phyloP scores from a whole-genome alignment of 2,888 invertebrate species.

The Agapostemon virescens region DNA sequence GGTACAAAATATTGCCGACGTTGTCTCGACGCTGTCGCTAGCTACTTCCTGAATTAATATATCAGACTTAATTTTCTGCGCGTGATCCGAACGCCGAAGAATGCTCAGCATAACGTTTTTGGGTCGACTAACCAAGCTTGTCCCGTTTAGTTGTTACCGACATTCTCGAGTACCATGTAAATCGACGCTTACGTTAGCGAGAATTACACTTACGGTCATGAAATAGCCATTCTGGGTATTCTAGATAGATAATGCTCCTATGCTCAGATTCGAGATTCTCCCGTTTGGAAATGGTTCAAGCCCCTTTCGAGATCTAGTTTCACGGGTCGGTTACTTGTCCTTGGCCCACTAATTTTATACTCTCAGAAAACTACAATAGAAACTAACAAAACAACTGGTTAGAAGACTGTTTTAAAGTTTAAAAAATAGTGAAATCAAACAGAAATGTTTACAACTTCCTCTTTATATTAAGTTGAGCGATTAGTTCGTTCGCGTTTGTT shows the following conservation, averaged over 20 bases:
- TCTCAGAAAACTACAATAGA: constrained; percentile 34
- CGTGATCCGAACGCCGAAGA: constrained; percentile 53
- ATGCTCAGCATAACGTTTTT: constrained; percentile 55
- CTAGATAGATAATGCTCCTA: constrained; percentile 12
- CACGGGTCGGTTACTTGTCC: constrained; percentile 53
- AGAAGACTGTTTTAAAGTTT: constrained; percentile 42
- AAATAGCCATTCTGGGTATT: constrained; percentile 43
- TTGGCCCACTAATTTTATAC: constrained; percentile 53
- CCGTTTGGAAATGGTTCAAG: constrained; percentile 41
- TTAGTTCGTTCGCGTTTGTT: not conserved
- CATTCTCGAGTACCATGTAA: constrained; percentile 50
- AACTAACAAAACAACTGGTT: constrained; percentile 40
- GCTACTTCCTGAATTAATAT: constrained; percentile 70
- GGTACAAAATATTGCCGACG: constrained; percentile 38
- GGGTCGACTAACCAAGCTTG: constrained; percentile 47
- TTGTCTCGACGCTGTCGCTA: constrained; percentile 40
- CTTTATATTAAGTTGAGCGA: not conserved
- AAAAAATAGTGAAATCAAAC: not conserved
- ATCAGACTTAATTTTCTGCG: constrained; percentile 74
- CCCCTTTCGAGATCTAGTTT: constrained; percentile 52
- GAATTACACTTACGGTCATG: constrained; percentile 45
- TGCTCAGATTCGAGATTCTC: not conserved
- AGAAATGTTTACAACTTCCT: constrained; percentile 21
- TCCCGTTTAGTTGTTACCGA: not conserved
- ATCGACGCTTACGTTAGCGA: constrained; percentile 40